These are phyloP conservation scores for Emydura subglobosa DNA, from an alignment of 2,113 vertebrate genomes.

Conservation along the genomic window DNA sequence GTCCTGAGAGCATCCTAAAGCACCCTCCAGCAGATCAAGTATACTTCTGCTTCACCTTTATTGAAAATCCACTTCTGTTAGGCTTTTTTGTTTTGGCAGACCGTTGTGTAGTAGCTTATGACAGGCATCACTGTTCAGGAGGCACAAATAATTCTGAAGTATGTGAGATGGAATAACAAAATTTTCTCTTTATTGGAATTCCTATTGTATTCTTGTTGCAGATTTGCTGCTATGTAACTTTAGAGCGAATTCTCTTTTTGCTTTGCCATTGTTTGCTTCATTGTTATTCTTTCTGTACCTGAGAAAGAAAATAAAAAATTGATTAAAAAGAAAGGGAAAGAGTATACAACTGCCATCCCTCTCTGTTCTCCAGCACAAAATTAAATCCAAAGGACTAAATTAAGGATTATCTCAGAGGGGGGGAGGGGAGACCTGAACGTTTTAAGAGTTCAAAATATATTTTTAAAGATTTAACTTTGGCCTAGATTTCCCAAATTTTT, in stretches of 20 bases:
- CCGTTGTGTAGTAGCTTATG: slow-evolving; percentile 21
- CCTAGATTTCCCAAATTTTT: background rate
- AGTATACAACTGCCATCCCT: background rate
- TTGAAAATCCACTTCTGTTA: background rate
- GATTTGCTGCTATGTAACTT: slow-evolving; percentile 27
- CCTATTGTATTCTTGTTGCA: slow-evolving; percentile 26
- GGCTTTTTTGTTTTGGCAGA: background rate
- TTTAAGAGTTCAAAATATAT: background rate
- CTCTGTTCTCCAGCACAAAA: background rate
- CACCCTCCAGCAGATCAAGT: background rate
- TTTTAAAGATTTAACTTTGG: background rate
- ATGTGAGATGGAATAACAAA: background rate
- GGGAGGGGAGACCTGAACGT: background rate
- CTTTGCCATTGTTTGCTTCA: slow-evolving; percentile 62
- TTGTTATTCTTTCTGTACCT: slow-evolving; percentile 63
- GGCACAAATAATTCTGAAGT: slow-evolving; percentile 25
- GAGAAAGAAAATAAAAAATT: slow-evolving; percentile 67
- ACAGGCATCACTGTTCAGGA: background rate
- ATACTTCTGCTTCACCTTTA: background rate
- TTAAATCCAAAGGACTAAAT: background rate
- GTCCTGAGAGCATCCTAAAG: background rate
- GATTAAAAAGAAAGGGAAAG: slow-evolving; percentile 51
- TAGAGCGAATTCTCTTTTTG: slow-evolving; percentile 28
- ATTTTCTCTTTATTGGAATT: slow-evolving; percentile 38
- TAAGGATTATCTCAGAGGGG: background rate